phyloP scores from a whole-genome alignment of 1,140 invertebrate genomes.

The Branchinecta lynchi region DNA sequence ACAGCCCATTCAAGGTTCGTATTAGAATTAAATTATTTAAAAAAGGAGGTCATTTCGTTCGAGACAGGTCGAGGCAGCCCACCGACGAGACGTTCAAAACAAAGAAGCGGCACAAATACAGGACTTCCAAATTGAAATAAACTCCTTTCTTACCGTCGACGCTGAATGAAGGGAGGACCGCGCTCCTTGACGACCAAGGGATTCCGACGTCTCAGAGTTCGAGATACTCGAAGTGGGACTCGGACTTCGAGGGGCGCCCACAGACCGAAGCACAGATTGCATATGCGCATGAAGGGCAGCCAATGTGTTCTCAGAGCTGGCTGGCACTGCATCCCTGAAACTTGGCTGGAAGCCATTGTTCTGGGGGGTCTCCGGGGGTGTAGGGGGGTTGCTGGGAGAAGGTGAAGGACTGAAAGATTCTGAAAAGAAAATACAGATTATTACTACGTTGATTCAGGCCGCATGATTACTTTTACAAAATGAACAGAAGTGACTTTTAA shows the following conservation, averaged over 20 bases:
- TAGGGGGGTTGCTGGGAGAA: not conserved
- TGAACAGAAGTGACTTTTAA: no score
- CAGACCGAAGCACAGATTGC: not conserved
- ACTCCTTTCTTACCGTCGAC: no score
- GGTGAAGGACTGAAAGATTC: not conserved
- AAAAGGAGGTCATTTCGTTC: no score
- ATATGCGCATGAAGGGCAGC: constrained; percentile 8
- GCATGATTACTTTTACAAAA: no score
- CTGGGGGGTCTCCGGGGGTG: constrained; percentile 3
- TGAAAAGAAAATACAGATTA: no score
- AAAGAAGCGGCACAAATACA: no score
- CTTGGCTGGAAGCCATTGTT: not conserved
- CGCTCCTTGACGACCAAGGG: not conserved
- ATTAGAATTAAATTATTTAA: no score
- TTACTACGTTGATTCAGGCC: no score
- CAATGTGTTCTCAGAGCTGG: not conserved
- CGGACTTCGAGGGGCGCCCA: not conserved
- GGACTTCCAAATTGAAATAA: no score
- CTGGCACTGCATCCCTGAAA: not conserved
- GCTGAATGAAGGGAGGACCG: not conserved
- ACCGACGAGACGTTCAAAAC: no score
- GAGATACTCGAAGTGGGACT: not conserved
- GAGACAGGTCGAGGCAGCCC: no score
- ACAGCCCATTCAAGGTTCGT: no score
- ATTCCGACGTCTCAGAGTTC: not conserved